A percentile compares a stretch with the other conserved stretches of the same genome.
Evolutionary conservation across 2,888 invertebrate genomes (phyloP).

Genomic region (Frankliniella intonsa): DNA sequence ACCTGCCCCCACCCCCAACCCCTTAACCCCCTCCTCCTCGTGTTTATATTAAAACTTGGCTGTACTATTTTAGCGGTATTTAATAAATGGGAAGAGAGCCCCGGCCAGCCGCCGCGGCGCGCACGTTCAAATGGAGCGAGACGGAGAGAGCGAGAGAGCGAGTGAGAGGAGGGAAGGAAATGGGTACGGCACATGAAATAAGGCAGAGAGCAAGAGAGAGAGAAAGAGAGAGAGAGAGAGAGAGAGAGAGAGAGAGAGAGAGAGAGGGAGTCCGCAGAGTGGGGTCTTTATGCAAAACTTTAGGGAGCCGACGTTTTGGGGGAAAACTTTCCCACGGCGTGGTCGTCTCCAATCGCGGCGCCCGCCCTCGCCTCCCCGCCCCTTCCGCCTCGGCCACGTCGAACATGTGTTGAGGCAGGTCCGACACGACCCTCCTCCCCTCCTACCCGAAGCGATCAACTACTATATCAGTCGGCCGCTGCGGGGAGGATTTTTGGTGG

Average conservation of each 20-base stretch:
- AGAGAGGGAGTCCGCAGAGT: not conserved
- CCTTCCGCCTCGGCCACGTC: not conserved
- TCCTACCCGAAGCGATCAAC: not conserved
- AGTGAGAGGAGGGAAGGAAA: not conserved
- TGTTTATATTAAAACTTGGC: constrained; percentile 27
- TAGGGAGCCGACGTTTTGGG: constrained; percentile 3
- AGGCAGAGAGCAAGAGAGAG: not conserved
- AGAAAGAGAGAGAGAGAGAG: not conserved
- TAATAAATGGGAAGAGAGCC: not conserved
- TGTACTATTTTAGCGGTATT: constrained; percentile 19
- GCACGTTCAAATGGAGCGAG: not conserved
- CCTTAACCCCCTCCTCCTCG: not conserved
- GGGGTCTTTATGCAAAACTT: constrained; percentile 20
- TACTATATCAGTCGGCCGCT: not conserved
- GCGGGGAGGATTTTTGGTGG: not conserved
- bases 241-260: not conserved
- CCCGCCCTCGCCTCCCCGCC: not conserved
- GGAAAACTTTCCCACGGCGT: not conserved
- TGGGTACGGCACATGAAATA: too few relatives aligned
- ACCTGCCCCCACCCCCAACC: not conserved
- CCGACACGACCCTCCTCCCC: not conserved
- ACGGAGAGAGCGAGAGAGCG: not conserved
- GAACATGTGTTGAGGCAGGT: constrained; percentile 1
- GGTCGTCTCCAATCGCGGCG: not conserved
- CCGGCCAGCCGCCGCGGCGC: not conserved